Conservation (phyloP, 2,797 vertebrate species). For the Calcarius lapponicus region DNA sequence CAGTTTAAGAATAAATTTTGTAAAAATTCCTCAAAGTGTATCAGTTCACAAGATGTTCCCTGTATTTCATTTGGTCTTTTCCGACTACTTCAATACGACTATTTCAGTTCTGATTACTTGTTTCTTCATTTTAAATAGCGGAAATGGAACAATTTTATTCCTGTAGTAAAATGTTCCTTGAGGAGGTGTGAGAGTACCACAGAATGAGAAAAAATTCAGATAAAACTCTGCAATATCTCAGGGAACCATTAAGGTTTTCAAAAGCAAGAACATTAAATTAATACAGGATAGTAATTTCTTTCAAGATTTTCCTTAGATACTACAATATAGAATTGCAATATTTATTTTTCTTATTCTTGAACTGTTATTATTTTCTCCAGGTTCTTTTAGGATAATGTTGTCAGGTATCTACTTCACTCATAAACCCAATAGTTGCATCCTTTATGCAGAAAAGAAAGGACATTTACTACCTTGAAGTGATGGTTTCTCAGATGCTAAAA, state of each 20-base stretch:
- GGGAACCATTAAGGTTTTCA: neutral
- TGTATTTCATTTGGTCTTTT: neutral
- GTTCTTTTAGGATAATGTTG: neutral
- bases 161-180: neutral
- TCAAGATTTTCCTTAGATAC: neutral
- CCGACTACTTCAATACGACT: neutral
- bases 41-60: neutral
- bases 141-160: neutral
- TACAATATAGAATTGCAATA: neutral
- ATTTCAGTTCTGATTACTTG: neutral
- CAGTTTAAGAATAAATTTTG: neutral
- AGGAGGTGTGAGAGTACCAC: neutral
- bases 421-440: neutral
- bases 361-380: neutral
- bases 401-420: neutral
- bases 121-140: neutral
- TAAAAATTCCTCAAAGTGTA: neutral
- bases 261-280: neutral
- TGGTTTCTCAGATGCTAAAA: neutral
- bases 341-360: neutral
- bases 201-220: neutral
- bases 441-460: neutral
- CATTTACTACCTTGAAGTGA: neutral
- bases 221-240: neutral
- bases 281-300: neutral